phyloP scores from a whole-genome alignment of 2,797 vertebrate genomes.

The Cephalopachus bancanus region DNA sequence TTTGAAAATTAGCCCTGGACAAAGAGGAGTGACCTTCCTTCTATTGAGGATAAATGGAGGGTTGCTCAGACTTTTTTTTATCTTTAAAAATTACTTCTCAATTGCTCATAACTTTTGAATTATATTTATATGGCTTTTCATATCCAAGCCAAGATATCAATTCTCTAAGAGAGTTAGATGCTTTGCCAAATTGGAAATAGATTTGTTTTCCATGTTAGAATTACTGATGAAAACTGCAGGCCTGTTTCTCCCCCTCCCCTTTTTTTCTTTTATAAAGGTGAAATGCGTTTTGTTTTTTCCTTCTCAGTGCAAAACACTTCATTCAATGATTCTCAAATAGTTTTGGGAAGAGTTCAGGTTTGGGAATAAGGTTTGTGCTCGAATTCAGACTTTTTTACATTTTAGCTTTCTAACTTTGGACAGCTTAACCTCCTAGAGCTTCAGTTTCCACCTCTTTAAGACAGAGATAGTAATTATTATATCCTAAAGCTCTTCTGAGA shows the following conservation, averaged over 20 bases:
- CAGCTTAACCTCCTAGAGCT: not conserved
- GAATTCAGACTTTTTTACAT: not conserved
- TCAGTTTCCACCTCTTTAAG: not conserved
- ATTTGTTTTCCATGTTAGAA: conserved; percentile 68
- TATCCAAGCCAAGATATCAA: conserved; percentile 65
- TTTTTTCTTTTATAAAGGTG: not conserved
- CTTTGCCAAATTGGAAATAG: conserved; percentile 69
- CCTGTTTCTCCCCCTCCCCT: not conserved
- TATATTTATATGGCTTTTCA: conserved; percentile 53
- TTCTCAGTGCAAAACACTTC: not conserved
- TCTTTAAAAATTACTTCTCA: conserved; percentile 78
- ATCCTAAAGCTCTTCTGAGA: not conserved
- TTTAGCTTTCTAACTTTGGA: not conserved
- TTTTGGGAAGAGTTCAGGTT: not conserved
- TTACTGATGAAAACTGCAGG: conserved; percentile 68
- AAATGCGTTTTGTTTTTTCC: conserved; percentile 51
- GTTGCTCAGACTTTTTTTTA: not conserved
- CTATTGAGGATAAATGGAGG: not conserved
- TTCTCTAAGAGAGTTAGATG: conserved; percentile 29
- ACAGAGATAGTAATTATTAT: not conserved
- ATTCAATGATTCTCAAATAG: not conserved
- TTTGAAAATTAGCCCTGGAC: conserved; percentile 12
- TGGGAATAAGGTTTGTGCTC: not conserved
- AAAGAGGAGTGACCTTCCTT: not conserved
- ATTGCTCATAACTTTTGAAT: conserved; percentile 76